Base-by-base conservation (phyloP, 37 sponge, comb jelly and placozoan genomes). In the Cliona cf. orientalis region DNA sequence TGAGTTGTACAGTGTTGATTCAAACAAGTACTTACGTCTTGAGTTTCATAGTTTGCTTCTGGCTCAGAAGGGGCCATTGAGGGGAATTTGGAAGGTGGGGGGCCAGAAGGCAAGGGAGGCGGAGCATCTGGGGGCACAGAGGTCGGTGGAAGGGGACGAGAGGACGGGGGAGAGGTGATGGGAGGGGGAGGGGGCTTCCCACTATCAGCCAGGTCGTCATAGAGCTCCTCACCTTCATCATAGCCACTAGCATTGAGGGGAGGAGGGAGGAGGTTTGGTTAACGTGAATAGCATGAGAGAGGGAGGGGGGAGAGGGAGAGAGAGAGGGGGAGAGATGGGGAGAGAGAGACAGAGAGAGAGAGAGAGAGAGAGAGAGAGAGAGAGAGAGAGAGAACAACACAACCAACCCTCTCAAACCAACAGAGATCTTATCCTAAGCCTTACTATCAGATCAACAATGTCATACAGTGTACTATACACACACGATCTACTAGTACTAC, bases 171-270 rank as follows among this genome's bases (percentile, higher is more conserved):
- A 3, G 40, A 5, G 9, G 40, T 11, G 9, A 7, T 3, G 26
- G 11, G 43, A 36, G 45, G 65, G 19, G 79, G 46, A 44, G 29
- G 5, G 4, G 1, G 21, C 56, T n/a, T n/a, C n/a, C n/a, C n/a
- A n/a, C n/a, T n/a, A n/a, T 36, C 41, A 36, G 36, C 59, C n/a
- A 75, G 35, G 58, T 75, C 76, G 34, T 75, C 76, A 25, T 75
- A 75, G 0, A 75, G 62, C 59, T 75, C 76, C 28, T 75, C 76
- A 26, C n/a, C 3, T 19, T 6, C 53, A 36, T 46, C 28, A 22
- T 37, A 40, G 75, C 7, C 17, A 26, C 26, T 3, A 61, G 35
- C 61, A 61, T 17, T 36, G 60, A 19, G 75, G 61, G 36, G 75
- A 40, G 60, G 59, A 41, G 75, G 56, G 73, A 26, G 31, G 73